Percentiles rank a stretch among this genome's conserved stretches.
Evolutionary conservation across 2,797 vertebrate species (phyloP).

Genomic region (Microctenopoma stevenorrisi): DNA sequence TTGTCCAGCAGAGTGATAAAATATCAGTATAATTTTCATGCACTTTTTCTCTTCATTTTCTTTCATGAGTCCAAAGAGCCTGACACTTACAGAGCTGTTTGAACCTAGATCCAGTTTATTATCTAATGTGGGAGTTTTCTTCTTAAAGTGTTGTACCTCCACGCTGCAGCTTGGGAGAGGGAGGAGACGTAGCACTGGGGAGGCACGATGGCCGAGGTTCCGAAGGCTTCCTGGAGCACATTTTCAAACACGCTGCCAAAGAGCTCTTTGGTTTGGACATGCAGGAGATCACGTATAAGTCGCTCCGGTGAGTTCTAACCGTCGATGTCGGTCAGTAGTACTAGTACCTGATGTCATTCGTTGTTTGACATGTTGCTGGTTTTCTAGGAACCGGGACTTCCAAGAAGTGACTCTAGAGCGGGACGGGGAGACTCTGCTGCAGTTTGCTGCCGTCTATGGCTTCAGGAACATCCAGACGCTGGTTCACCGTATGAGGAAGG

Average conservation of each 20-base stretch:
- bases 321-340: too few species aligned
- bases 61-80: too few species aligned
- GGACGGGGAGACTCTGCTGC: conserved; percentile 91
- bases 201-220: conserved; percentile 90
- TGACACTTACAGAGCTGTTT: too few species aligned
- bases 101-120: too few species aligned
- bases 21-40: too few species aligned
- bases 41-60: too few species aligned
- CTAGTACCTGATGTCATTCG: background rate
- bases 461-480: conserved; percentile 96
- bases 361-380: background rate
- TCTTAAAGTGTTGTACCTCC: background rate
- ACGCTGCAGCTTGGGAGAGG: conserved; percentile 85
- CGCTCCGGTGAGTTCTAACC: conserved; percentile 79
- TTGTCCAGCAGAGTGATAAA: too few species aligned
- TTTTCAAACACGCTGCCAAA: conserved; percentile 94
- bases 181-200: conserved; percentile 76
- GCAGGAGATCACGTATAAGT: conserved; percentile 91
- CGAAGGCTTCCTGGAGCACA: conserved; percentile 92
- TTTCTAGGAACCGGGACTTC: conserved; percentile 93
- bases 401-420: conserved; percentile 94
- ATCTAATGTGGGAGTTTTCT: too few species aligned
- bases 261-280: conserved; percentile 93
- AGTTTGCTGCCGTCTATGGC: conserved; percentile 93
- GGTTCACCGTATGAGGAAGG: conserved; percentile 92